Evolutionary conservation across 1,140 invertebrate genomes (phyloP), one percentile per base, ranked within the genome.

Genomic region (Magallana ariakensis): DNA sequence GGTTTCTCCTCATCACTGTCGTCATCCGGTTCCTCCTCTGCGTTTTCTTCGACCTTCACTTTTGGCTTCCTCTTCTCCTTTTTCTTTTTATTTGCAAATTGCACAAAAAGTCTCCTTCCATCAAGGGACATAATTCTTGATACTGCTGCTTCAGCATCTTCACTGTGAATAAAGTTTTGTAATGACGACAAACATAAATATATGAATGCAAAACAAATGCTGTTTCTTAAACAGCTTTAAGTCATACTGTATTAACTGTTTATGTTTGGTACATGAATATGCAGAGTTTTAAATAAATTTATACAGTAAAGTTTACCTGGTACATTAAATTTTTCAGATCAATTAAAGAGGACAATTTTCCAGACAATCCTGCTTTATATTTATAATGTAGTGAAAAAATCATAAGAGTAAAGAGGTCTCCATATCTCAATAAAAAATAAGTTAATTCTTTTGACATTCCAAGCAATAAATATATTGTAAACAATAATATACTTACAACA

Each of bases 61-160:
- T 13, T 75, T 26, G 66, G 86, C 54, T 87, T 85, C 55, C 26
- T 66, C 19, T 87, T 88, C 62, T 86, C 80, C 15, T 90, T 91
- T 33, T 87, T 85, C 84, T 92, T 92, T 46, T 89, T 90, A 70
- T 91, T 85, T 57, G 92, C 91, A 88, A 87, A 93, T 26, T 16
- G 26, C 9, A 90, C 81, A 80, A 83, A 86, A 11, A 93, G 33
- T 62, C 90, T 92, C 70, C 91, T 88, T 13, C 90, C 90, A 70
- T 91, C 88, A 53, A 92, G 15, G 0, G 80, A 85, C 13, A 88
- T 89, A 4, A 90, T 85, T 19, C 66, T 83, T 15, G 88, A 82
- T 82, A 89, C 89, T 19, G 92, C 92, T 57, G 91, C 90, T 13
- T 88, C 88, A 15, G 92, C 92, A 91, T 93, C 92, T 55, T 92